Evolutionary conservation across 2,888 invertebrate genomes (phyloP).

Genomic region (Germaria angustata): DNA sequence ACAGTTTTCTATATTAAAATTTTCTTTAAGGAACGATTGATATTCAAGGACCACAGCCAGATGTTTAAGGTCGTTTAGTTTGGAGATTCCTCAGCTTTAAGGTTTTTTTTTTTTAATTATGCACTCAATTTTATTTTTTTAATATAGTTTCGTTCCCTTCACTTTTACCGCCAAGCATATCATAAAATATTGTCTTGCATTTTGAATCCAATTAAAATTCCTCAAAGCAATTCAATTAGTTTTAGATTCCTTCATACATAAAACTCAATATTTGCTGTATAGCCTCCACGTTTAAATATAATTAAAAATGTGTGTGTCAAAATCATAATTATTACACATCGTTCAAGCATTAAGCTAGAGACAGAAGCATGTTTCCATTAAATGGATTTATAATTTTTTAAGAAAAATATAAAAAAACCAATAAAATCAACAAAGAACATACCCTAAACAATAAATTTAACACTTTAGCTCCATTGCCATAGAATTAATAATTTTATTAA

Average conservation of each 20-base stretch:
- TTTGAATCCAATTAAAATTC: background rate
- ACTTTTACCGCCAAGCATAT: too few species aligned
- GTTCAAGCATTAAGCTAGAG: background rate
- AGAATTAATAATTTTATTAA: slow-evolving; percentile 19
- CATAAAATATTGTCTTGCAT: too few species aligned
- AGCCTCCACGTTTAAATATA: background rate
- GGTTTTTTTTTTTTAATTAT: too few species aligned
- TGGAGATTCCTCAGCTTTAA: too few species aligned
- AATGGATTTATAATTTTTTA: background rate
- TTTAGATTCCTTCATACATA: background rate
- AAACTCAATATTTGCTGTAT: background rate
- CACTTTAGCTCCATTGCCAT: slow-evolving; percentile 33
- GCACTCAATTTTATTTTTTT: too few species aligned
- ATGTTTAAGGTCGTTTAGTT: too few species aligned
- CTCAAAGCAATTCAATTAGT: background rate
- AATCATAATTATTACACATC: slow-evolving; percentile 1
- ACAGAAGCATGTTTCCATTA: background rate
- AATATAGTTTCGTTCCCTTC: too few species aligned
- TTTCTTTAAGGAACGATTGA: too few species aligned
- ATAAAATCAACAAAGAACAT: background rate
- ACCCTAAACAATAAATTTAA: slow-evolving; percentile 8
- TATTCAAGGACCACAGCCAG: too few species aligned
- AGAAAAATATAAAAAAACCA: background rate
- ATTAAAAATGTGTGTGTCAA: slow-evolving; percentile 8
- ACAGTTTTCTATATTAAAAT: too few species aligned